phyloP scores from a whole-genome alignment of 2,888 invertebrate species.

The Malacosoma neustria region DNA sequence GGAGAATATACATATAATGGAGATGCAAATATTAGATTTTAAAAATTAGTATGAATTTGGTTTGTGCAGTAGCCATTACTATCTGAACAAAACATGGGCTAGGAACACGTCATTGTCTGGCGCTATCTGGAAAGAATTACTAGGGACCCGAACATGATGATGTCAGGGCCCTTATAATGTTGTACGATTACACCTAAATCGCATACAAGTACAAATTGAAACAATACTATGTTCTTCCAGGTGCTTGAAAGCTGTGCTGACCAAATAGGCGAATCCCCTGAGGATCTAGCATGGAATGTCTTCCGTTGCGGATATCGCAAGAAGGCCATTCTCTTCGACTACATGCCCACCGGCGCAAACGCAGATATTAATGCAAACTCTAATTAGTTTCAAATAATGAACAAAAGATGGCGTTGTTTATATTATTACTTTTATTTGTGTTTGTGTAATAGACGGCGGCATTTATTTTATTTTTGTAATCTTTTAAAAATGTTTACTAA shows the following conservation, averaged over 20 bases:
- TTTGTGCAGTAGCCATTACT: no score
- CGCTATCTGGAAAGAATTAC: no score
- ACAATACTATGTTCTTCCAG: constrained; percentile 26
- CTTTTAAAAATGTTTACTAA: not conserved
- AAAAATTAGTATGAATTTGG: no score
- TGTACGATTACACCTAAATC: no score
- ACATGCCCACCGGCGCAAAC: constrained; percentile 33
- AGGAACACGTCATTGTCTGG: no score
- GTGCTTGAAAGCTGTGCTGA: constrained; percentile 49
- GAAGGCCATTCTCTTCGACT: constrained; percentile 50
- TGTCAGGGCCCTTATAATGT: no score
- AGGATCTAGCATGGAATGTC: constrained; percentile 57
- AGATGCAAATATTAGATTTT: no score
- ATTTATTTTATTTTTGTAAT: not conserved
- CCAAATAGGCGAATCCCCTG: constrained; percentile 43
- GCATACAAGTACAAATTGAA: no score
- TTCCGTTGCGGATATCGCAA: constrained; percentile 59
- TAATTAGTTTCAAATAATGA: constrained; percentile 10
- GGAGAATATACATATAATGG: no score
- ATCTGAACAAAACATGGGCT: no score
- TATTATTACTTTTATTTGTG: not conserved
- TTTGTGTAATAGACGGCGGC: not conserved
- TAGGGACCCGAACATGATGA: no score
- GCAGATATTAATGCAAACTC: constrained; percentile 20
- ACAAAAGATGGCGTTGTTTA: constrained; percentile 12